These are phyloP conservation scores for Lagopus muta DNA, from an alignment of 2,113 vertebrate species.

Conservation along the genomic window DNA sequence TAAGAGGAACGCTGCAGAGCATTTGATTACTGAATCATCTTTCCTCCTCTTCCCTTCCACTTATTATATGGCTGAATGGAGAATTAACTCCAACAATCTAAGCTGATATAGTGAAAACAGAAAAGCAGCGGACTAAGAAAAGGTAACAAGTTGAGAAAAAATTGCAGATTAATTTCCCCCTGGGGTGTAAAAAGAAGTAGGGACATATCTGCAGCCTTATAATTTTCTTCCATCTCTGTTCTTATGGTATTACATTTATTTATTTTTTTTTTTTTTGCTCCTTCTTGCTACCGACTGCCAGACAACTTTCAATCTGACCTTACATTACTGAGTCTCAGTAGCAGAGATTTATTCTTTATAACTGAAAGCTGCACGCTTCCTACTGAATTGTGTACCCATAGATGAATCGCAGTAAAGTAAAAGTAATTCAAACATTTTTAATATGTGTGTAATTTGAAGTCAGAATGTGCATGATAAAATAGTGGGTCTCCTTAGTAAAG, in stretches of 20 bases:
- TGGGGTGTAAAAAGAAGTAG: background rate
- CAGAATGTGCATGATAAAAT: background rate
- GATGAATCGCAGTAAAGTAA: constrained; percentile 3
- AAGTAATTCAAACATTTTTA: constrained; percentile 1
- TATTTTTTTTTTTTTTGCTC: background rate
- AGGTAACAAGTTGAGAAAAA: background rate
- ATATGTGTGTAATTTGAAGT: constrained; percentile 21
- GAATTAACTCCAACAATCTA: background rate
- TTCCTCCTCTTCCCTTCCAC: background rate
- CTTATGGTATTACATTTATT: background rate
- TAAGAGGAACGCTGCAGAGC: background rate
- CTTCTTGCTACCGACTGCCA: background rate
- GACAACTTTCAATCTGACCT: background rate
- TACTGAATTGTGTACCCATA: background rate
- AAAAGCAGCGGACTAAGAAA: background rate
- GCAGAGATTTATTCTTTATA: background rate
- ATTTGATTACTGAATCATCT: background rate
- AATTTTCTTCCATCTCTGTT: background rate
- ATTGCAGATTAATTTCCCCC: background rate
- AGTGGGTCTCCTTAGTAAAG: background rate
- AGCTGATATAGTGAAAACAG: background rate
- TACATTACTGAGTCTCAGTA: background rate
- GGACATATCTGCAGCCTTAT: background rate
- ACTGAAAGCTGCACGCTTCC: background rate
- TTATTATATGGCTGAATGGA: background rate